Evolutionary conservation across 2,888 invertebrate species (phyloP), one percentile per base, ranked within the genome.

Genomic region (Cynaeus angustus): DNA sequence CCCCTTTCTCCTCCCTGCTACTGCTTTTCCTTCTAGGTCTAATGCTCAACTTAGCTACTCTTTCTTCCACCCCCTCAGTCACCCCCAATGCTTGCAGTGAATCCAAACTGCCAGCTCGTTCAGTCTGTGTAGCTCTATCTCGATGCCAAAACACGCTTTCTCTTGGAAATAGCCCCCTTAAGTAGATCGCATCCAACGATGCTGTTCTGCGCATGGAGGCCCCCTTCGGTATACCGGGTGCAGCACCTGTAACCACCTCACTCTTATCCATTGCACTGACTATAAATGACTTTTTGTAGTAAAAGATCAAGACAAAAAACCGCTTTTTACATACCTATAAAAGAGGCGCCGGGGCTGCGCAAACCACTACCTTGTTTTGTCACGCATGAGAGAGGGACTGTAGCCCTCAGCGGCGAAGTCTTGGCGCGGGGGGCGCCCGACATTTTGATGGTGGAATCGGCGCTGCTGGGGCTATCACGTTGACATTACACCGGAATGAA

Each of bases 91-190:
- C 28, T 48, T 46, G 65, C 41, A 64, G 30, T 37, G 71, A 71
- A 14, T 71, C 71, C 45, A 68, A 64, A 52, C 67, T 71, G 56
- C 43, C 64, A 1, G 71, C 43, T 13, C 53, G 26, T 10, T 71
- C 67, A 30, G 71, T 68, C 89, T 94, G 94, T 77, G 93, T 93
- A 68, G 92, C 91, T 86, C 93, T 93, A 84, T 94, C 90, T 77
- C 90, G 89, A 80, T 91, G 90, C 76, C 90, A 88, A 82, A 91
- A 91, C 79, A 91, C 89, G 73, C 85, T 85, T 81, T 93, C 93
- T 77, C 91, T 88, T 43, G 93, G 91, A 91, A 92, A 93, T 80
- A 92, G 92, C 78, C 92, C 93, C 82, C 91, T 91, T 79, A 93
- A 88, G 85, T 94, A 93, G 77, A 94, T 88, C 13, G 93, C 91